phyloP scores from a whole-genome alignment of 2,113 vertebrate species.

The Hirundichthys speculiger region DNA sequence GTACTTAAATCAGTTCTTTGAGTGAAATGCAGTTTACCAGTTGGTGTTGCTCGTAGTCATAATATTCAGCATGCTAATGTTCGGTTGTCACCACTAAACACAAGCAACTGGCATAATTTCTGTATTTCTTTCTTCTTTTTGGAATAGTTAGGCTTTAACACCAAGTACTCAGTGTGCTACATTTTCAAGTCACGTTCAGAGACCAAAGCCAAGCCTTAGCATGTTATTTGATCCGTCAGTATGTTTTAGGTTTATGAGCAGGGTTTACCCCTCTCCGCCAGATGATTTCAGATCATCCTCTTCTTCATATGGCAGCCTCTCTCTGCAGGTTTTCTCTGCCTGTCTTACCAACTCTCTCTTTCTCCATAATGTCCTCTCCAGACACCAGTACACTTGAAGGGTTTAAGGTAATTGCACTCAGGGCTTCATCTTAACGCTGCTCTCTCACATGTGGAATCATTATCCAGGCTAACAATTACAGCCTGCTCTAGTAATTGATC shows the following conservation, averaged over 20 bases:
- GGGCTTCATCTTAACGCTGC: slow-evolving; percentile 73
- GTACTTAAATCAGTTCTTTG: too few relatives aligned
- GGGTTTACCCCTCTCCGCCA: slow-evolving; percentile 39
- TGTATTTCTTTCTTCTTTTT: too few relatives aligned
- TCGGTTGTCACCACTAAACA: background rate
- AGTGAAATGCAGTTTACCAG: background rate
- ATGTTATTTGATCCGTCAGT: slow-evolving; percentile 23
- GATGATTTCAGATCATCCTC: slow-evolving; percentile 47
- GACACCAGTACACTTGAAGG: slow-evolving; percentile 77
- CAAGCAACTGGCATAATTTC: background rate
- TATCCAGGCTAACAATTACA: slow-evolving; percentile 82
- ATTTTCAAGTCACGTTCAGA: slow-evolving; percentile 13
- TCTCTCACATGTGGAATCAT: slow-evolving; percentile 80
- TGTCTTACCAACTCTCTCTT: slow-evolving; percentile 56
- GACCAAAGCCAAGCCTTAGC: background rate
- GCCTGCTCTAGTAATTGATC: slow-evolving; percentile 81
- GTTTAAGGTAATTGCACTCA: slow-evolving; percentile 81
- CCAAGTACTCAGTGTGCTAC: background rate
- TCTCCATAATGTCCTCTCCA: slow-evolving; percentile 72
- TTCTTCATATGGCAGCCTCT: slow-evolving; percentile 36
- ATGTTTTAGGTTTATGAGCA: slow-evolving; percentile 29
- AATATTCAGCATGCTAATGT: background rate
- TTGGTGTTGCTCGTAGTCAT: background rate
- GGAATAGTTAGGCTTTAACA: background rate
- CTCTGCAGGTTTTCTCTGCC: slow-evolving; percentile 46